Evolutionary conservation across 2,113 vertebrate genomes (phyloP), one percentile per base, ranked within the genome.

Genomic region (Asarcornis scutulata): DNA sequence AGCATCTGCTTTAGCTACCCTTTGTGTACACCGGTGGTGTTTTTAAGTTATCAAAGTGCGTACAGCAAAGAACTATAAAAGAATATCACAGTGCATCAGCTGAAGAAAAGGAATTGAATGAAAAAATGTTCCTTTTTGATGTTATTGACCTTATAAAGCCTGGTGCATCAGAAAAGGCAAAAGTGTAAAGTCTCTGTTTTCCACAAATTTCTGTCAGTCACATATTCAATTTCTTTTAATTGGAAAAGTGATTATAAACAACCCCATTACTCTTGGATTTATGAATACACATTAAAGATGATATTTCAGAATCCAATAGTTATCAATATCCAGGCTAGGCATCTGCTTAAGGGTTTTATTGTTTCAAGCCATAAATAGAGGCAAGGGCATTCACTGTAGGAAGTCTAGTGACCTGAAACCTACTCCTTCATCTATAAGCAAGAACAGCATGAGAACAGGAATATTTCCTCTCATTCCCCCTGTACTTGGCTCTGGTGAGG

Each of bases 21-120:
- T 75, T 84, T 94, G 46, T 86, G n/a, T 91, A 95, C 83, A 81
- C 48, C 92, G 38, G 40, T 91, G 79, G 68, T 52, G 55, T 56
- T 91, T 94, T 91, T 68, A 75, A 40, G 53, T 78, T 72, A 46
- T 46, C 29, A 66, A 86, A 95, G 29, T 75, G 8, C 46, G 22
- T 23, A 23, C 8, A 44, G 58, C 44, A 69, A 79, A 89, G 46
- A 89, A 76, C 29, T 72, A 81, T 25, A 55, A 78, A 91, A 92
- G 50, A 83, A 58, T 76, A 69, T 50, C 40, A 53, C 29, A 48
- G 55, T 31, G 26, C 21, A 86, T 23, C 32, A 86, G n/a, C 27
- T 63, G 55, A 95, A 83, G 42, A 42, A 91, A 92, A 85, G 21
- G 10, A 89, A 77, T 25, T 44, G 31, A 74, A 92, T 53, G 59